Base-by-base conservation (phyloP, 2,113 vertebrate genomes). In the Halichoeres trimaculatus region DNA sequence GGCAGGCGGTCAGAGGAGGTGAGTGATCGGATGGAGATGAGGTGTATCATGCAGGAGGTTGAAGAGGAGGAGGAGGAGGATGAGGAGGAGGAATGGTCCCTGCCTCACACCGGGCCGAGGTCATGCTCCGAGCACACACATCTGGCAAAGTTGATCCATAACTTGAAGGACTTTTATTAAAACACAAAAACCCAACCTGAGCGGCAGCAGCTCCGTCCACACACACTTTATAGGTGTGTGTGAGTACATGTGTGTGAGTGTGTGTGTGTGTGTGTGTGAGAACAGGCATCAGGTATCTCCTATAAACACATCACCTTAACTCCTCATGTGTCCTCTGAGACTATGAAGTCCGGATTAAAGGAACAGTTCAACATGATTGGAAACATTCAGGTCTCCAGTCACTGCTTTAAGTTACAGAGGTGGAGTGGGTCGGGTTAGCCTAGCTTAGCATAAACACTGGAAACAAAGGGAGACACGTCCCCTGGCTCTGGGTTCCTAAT, bases 71-170 rank as follows among this genome's bases (percentile, higher is more conserved):
- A 59, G 36, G 78, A 45, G 48, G 59, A 77, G 23, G 69, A 80
- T 38, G 79, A 52, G 58, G 75, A 75, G 59, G 81, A 76, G 65
- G 48, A 40, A 52, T 43, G 74, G 86, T 75, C 61, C 70, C 73
- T 83, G 78, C 35, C 65, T 80, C 65, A 57, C 52, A 57, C 52
- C 26, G 79, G 78, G 47, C 62, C 51, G 36, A 67, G 63, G 67
- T 78, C 81, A 88, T 78, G 85, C 83, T 85, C 61, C 55, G 43
- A 64, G 48, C 20, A 70, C 72, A 85, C 84, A 87, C 73, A 69
- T 48, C 76, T 83, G 85, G 72, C 85, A 92, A 93, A 94, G 94
- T 95, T 94, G 94, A 95, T 95, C 94, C 94, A 94, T 93, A 94
- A 94, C 94, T 90, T 89, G 26, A 57, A 83, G 81, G 74, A 70